Evolutionary conservation across 1,140 invertebrate genomes (phyloP), one percentile per base, ranked within the genome.

Genomic region (Ostrea denselamellosa): DNA sequence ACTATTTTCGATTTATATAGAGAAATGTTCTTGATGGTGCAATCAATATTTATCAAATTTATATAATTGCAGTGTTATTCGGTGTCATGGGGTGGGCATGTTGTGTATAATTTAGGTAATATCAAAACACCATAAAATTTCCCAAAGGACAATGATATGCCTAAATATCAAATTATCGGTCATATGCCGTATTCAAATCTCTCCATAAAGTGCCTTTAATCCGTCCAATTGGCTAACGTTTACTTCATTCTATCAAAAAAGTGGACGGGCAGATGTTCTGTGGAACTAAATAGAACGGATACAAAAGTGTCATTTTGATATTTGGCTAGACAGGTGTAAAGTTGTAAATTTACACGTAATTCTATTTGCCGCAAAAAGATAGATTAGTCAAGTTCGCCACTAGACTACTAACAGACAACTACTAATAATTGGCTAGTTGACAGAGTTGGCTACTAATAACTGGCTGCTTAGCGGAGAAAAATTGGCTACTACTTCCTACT

Each of bases 1-100:
- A 44, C 34, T 44, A 44, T 44, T 58, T 58, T 12, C 56, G 65
- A 25, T 71, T 77, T 77, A 77, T 77, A 77, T 77, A 12, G 25
- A 28, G 9, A 25, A 71, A 71, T 25, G n/a, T 25, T 22, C 68
- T 10, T 77, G 68, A 77, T 77, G 14, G 4, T 22, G 25, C 68
- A 34, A 77, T 77, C 68, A 28, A 77, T 77, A 77, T 77, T 77
- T 77, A 77, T 77, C 25, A 77, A 77, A 77, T 77, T 77, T 77
- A 77, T 28, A 25, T 34, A 34, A 34, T 77, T 28, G 14, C 56
- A 19, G 5, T 2, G 56, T 7, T 62, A 62, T 62, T n/a, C 2
- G 56, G 56, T n/a, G 17, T 62, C 56, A 0, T 2, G 56, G n/a
- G 56, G n/a, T 62, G 56, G n/a, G 56, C 56, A 62, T 62, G 17